Percentiles rank a stretch among this genome's conserved stretches.
phyloP scores from a whole-genome alignment of 2,113 vertebrate genomes.

The Xenotilapia caudafasciata region DNA sequence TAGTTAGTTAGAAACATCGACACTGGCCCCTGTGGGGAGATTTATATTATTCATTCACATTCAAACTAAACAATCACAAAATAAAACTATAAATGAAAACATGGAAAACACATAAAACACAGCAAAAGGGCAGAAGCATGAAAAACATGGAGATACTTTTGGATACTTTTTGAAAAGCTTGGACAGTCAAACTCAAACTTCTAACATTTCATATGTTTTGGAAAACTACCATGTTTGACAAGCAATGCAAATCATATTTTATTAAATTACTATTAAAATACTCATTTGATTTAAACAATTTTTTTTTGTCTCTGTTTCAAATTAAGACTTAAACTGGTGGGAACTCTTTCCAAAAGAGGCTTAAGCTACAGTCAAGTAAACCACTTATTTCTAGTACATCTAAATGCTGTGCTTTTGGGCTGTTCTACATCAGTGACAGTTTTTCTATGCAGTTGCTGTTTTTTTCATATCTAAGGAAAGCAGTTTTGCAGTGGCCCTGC shows the following conservation, averaged over 20 bases:
- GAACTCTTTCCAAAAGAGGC: background rate
- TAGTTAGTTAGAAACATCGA: background rate
- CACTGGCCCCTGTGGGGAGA: background rate
- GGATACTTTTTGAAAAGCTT: background rate
- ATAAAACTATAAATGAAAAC: background rate
- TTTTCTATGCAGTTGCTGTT: background rate
- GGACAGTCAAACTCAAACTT: background rate
- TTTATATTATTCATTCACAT: background rate
- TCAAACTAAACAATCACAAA: background rate
- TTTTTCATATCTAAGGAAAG: background rate
- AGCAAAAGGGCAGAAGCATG: background rate
- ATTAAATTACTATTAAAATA: background rate
- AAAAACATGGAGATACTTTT: background rate
- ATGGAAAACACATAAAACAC: background rate
- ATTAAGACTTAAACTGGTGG: background rate
- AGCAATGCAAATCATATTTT: background rate
- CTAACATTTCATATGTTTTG: background rate
- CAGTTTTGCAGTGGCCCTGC: background rate
- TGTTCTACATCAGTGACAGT: background rate
- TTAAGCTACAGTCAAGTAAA: background rate
- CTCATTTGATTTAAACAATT: background rate
- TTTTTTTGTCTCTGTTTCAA: background rate
- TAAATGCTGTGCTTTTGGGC: background rate
- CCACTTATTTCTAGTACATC: background rate
- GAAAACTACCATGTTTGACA: background rate